phyloP scores from a whole-genome alignment of 2,113 vertebrate species.

The Ariopsis seemanni region DNA sequence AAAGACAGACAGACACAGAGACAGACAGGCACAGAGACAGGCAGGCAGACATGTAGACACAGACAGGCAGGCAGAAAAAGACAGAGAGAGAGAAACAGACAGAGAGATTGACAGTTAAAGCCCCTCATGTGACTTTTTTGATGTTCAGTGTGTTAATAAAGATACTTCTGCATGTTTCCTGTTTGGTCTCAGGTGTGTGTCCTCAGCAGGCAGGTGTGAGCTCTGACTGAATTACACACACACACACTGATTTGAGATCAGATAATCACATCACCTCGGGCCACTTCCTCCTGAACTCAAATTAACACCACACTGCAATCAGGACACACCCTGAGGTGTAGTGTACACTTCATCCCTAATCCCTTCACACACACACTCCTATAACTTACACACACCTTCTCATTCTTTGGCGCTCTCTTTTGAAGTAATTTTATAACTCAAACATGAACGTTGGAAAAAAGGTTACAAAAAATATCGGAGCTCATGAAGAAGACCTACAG shows the following conservation, averaged over 20 bases:
- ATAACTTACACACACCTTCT: background rate
- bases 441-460: background rate
- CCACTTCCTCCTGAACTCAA: constrained; percentile 29
- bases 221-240: constrained; percentile 39
- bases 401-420: too few species aligned
- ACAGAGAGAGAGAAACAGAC: background rate
- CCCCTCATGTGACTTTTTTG: background rate
- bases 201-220: constrained; percentile 40
- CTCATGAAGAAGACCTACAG: background rate
- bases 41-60: background rate
- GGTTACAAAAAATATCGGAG: background rate
- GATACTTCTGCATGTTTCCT: background rate
- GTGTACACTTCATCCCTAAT: background rate
- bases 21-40: background rate
- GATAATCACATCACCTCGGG: constrained; percentile 34
- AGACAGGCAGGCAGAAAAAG: background rate
- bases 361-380: background rate
- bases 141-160: constrained; percentile 4
- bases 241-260: constrained; percentile 24
- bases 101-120: background rate
- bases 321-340: background rate
- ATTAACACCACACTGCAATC: constrained; percentile 1
- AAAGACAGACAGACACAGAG: background rate
- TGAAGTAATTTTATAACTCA: background rate
- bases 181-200: constrained; percentile 28